A percentile compares a stretch with the other conserved stretches of the same genome.
These are phyloP conservation scores for Myotis davidii DNA, from an alignment of 2,113 vertebrate genomes.

Conservation along the genomic window DNA sequence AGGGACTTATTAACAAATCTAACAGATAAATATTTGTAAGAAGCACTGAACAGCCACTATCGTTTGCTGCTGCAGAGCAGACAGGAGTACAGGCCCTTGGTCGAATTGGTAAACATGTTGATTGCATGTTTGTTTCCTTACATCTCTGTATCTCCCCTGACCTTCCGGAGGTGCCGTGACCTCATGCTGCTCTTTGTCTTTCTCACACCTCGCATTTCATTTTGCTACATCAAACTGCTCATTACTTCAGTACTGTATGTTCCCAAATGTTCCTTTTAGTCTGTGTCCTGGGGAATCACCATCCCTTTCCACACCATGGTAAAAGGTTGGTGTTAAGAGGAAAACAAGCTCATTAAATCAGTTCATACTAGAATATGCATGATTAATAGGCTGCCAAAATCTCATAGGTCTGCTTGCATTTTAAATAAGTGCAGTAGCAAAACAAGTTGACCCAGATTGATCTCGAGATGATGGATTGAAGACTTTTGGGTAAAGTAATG, in stretches of 20 bases:
- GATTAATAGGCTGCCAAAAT: not conserved
- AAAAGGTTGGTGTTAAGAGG: not conserved
- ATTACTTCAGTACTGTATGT: not conserved
- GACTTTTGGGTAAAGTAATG: not conserved
- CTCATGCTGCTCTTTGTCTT: not conserved
- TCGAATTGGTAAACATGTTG: not conserved
- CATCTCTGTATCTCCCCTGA: not conserved
- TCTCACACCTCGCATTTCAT: not conserved
- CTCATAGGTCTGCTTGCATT: slow-evolving; percentile 3
- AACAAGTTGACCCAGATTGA: not conserved
- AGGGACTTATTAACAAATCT: not conserved
- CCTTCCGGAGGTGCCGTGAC: not conserved
- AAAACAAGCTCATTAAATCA: not conserved
- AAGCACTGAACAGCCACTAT: not conserved
- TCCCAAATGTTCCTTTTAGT: not conserved
- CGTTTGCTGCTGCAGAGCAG: not conserved
- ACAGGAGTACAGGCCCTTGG: not conserved
- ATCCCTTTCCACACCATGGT: not conserved
- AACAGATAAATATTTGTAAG: not conserved
- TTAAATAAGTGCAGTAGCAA: not conserved
- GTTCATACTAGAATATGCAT: not conserved
- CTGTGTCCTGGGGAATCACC: not conserved
- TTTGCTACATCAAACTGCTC: not conserved
- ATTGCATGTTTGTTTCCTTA: not conserved
- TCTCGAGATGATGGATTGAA: not conserved